phyloP scores from a whole-genome alignment of 2,797 vertebrate genomes.

The Mus caroli region DNA sequence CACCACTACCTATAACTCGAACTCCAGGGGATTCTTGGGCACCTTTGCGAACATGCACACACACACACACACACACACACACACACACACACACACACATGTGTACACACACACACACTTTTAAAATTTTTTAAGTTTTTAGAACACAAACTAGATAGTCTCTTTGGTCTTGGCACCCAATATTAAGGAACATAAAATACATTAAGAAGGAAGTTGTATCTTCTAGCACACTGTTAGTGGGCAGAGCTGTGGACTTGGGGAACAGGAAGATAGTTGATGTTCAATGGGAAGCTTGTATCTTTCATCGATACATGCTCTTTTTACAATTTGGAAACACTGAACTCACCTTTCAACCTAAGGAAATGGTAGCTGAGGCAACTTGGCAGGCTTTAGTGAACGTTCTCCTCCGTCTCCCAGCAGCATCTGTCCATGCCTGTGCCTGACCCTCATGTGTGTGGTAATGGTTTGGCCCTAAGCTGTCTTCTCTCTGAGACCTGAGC shows the following conservation, averaged over 20 bases:
- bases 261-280: neutral
- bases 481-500: neutral
- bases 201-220: neutral
- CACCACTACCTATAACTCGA: neutral
- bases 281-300: neutral
- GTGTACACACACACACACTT: neutral
- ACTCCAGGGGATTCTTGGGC: neutral
- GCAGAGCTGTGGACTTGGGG: neutral
- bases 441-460: accelerated
- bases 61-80: neutral
- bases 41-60: neutral
- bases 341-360: neutral
- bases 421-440: neutral
- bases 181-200: neutral
- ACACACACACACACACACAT: neutral
- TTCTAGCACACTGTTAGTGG: neutral
- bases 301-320: neutral
- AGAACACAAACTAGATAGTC: neutral
- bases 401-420: neutral
- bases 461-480: neutral
- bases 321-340: neutral
- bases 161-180: neutral
- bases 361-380: neutral
- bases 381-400: neutral
- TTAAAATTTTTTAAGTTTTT: neutral